Percentiles rank a stretch among this genome's conserved stretches.
These are phyloP conservation scores for Bombyx mori DNA, from an alignment of 1,140 invertebrate genomes.

Conservation along the genomic window ASM3026992v2 NC_085128.1:8365001-8365500, in stretches of 20 bases:
- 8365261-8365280: conserved; percentile 18
- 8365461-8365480: too few species aligned
- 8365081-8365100: background rate
- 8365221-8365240: conserved; percentile 8
- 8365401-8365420: too few species aligned
- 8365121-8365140: conserved; percentile 14
- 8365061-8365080: too few species aligned
- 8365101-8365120: conserved; percentile 28
- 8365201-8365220: conserved; percentile 18
- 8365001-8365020: background rate
- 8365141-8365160: conserved; percentile 32
- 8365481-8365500: too few species aligned
- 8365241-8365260: conserved; percentile 10
- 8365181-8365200: conserved; percentile 17
- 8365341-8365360: too few species aligned
- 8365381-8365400: too few species aligned
- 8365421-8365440: too few species aligned
- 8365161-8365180: conserved; percentile 24
- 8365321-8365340: too few species aligned
- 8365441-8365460: too few species aligned
- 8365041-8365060: too few species aligned
- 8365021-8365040: background rate
- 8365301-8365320: too few species aligned
- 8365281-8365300: conserved; percentile 3
- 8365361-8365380: too few species aligned